Evolutionary conservation across 92 coral and sea anemone species (phyloP), one percentile per base, ranked within the genome.

Genomic region (Parazoanthus atlanticus): DNA sequence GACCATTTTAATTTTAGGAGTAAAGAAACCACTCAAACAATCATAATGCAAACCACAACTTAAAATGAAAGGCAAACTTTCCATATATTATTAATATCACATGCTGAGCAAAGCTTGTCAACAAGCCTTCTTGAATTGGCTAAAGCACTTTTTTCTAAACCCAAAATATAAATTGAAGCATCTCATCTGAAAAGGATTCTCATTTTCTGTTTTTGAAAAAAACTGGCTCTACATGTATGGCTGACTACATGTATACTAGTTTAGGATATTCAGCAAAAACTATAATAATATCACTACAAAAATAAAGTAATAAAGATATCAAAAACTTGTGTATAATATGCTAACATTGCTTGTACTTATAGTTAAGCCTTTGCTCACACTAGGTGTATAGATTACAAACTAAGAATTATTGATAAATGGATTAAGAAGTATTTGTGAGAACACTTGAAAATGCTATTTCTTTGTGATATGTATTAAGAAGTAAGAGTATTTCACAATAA

Each of bases 101-200:
- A 75, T 75, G 79, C 52, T 75, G 49, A 17, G 8, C 13, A 75
- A 34, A 36, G 79, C 79, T 75, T 75, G 79, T 75, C 79, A 75
- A 75, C 52, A 75, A 75, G 1, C 46, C 5, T 74, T 17, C 40
- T 34, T 52, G 19, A 52, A 13, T 16, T 52, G 21, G 58, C 46
- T 9, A 25, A 75, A 36, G 43, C 17, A 21, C 26, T 19, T 41
- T 33, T 75, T 75, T 75, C 46, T 34, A 19, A 41, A 36, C n/a
- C 49, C 43, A 36, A 31, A 73, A 73, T 5, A 71, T 75, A 75
- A 33, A 34, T 52, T 52, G 26, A 36, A 36, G 1, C 10, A 75
- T 21, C 26, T 32, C 5, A 75, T 17, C 79, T 34, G 43, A 12
- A 34, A 36, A 36, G 19, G 43, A 75, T 33, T n/a, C n/a, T 21